A percentile compares a stretch with the other conserved stretches of the same genome.
Evolutionary conservation across 2,888 invertebrate genomes (phyloP).

Genomic region (Leptura quadrifasciata): DNA sequence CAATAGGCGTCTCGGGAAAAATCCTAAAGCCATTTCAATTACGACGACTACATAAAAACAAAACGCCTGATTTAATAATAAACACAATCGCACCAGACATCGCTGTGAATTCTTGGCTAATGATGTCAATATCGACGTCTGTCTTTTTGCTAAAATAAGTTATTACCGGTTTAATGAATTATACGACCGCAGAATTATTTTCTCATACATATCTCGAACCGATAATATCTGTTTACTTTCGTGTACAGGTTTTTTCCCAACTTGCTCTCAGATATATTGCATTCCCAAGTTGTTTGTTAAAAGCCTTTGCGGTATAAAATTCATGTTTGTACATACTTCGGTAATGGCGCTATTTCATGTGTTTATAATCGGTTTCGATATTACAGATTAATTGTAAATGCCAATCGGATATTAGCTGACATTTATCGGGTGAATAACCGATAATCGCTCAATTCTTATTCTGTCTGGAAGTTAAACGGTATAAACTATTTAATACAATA

Average conservation of each 20-base stretch:
- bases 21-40: conserved; percentile 58
- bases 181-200: conserved; percentile 64
- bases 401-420: conserved; percentile 5
- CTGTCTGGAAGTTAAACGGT: no score
- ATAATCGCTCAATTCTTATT: neutral
- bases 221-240: conserved; percentile 65
- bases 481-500: no score
- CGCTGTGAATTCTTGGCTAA: conserved; percentile 64
- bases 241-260: conserved; percentile 57
- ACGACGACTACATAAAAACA: conserved; percentile 62
- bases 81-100: conserved; percentile 63
- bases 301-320: conserved; percentile 48
- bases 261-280: conserved; percentile 49
- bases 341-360: conserved; percentile 53
- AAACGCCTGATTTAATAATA: conserved; percentile 64
- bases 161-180: conserved; percentile 68
- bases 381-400: conserved; percentile 47
- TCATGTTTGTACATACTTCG: conserved; percentile 51
- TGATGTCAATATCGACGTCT: conserved; percentile 68
- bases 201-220: conserved; percentile 66
- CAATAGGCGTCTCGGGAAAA: conserved; percentile 19
- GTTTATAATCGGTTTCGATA: conserved; percentile 52
- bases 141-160: conserved; percentile 67
- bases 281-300: conserved; percentile 54
- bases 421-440: neutral